phyloP scores from a whole-genome alignment of 2,888 invertebrate species.

The Lochmaea crataegi region DNA sequence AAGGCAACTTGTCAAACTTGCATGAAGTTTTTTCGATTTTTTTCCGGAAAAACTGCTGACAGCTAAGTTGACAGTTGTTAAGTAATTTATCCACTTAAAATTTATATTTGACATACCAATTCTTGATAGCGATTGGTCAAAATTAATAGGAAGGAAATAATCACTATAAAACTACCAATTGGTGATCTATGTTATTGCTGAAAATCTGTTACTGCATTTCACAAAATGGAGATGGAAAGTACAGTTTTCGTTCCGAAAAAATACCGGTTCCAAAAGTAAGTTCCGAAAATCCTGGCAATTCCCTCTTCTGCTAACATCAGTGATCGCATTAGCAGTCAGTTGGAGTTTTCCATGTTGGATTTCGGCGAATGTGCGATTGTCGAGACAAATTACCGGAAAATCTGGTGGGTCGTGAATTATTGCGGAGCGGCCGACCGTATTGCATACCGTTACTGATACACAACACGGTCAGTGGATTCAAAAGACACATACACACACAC shows the following conservation, averaged over 20 bases:
- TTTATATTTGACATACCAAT: too few species aligned
- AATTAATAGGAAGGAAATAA: too few species aligned
- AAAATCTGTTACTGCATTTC: not conserved
- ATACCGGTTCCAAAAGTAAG: not conserved
- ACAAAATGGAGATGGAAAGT: not conserved
- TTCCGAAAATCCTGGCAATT: not conserved
- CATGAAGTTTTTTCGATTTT: too few species aligned
- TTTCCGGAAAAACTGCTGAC: too few species aligned
- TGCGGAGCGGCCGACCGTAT: slow-evolving; percentile 51
- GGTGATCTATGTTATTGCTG: too few species aligned
- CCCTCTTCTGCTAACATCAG: not conserved
- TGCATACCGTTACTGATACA: slow-evolving; percentile 41
- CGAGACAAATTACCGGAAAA: slow-evolving; percentile 57
- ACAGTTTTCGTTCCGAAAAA: not conserved
- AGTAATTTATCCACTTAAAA: too few species aligned
- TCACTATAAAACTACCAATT: too few species aligned
- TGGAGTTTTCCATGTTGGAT: slow-evolving; percentile 54
- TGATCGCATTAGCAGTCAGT: slow-evolving; percentile 48
- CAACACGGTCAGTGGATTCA: slow-evolving; percentile 25
- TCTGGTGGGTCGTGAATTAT: slow-evolving; percentile 55
- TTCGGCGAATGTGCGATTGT: slow-evolving; percentile 50
- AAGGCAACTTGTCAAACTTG: too few species aligned
- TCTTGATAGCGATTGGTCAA: too few species aligned
- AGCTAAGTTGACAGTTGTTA: too few species aligned
- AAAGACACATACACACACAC: too few species aligned